Conservation (phyloP, 2,113 vertebrate genomes). For the Laterallus jamaicensis region DNA sequence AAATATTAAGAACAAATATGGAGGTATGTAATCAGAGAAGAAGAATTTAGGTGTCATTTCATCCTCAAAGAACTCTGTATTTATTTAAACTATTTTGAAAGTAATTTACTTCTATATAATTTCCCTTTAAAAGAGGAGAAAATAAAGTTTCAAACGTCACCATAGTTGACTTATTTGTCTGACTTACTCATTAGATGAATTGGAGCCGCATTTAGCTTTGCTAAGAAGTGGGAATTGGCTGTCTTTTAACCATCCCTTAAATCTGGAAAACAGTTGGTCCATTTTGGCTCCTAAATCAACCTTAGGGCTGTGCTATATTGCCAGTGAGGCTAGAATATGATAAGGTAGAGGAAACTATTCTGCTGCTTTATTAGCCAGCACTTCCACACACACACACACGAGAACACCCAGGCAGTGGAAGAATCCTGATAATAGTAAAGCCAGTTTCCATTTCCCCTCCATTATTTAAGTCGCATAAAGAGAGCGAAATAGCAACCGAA, state of each 20-base stretch:
- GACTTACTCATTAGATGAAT: slow-evolving; percentile 20
- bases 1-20: not conserved
- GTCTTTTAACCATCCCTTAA: not conserved
- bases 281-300: not conserved
- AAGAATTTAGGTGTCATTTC: not conserved
- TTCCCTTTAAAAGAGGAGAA: slow-evolving; percentile 9
- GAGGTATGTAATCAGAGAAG: not conserved
- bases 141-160: not conserved
- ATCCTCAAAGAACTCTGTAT: not conserved
- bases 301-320: not conserved
- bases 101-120: not conserved
- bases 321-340: not conserved
- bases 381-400: not conserved
- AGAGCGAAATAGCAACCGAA: not conserved
- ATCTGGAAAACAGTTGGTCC: slow-evolving; percentile 35
- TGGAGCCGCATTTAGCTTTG: not conserved
- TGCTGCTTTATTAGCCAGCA: not conserved
- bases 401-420: not conserved
- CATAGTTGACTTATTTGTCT: not conserved
- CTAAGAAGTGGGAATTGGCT: not conserved
- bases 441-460: not conserved
- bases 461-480: not conserved
- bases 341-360: slow-evolving; percentile 31
- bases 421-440: not conserved
- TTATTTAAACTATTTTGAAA: not conserved